Conservation (phyloP, 2,113 vertebrate genomes). For the Syrrhaptes paradoxus region DNA sequence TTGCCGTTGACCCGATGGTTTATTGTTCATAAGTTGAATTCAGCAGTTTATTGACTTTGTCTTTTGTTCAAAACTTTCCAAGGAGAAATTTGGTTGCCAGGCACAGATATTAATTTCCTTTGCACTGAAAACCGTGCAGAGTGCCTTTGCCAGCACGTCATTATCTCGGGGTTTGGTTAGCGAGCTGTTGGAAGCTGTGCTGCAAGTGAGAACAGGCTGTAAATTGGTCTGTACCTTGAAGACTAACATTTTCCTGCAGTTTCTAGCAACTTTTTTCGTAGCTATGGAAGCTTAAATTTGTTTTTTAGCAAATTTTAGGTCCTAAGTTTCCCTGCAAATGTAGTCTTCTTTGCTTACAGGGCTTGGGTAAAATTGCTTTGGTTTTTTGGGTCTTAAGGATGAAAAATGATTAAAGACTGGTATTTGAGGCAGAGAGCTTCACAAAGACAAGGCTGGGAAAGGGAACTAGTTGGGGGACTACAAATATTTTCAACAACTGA, state of each 20-base stretch:
- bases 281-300: background rate
- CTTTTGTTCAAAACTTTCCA: slow-evolving; percentile 24
- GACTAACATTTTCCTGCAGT: background rate
- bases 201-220: slow-evolving; percentile 20
- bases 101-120: slow-evolving; percentile 38
- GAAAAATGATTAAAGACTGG: background rate
- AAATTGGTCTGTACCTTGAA: background rate
- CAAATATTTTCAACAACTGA: background rate
- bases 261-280: background rate
- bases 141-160: background rate
- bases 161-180: background rate
- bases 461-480: background rate
- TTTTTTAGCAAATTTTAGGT: background rate
- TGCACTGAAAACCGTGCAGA: background rate
- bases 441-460: background rate
- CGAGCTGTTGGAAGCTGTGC: background rate
- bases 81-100: slow-evolving; percentile 4
- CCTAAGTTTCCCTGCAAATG: background rate
- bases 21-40: background rate
- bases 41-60: slow-evolving; percentile 30
- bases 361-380: background rate
- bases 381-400: background rate
- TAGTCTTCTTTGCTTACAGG: background rate
- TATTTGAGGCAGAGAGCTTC: background rate
- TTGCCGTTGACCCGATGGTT: background rate